phyloP scores from a whole-genome alignment of 2,797 vertebrate species.

The Hylomyscus alleni region DNA sequence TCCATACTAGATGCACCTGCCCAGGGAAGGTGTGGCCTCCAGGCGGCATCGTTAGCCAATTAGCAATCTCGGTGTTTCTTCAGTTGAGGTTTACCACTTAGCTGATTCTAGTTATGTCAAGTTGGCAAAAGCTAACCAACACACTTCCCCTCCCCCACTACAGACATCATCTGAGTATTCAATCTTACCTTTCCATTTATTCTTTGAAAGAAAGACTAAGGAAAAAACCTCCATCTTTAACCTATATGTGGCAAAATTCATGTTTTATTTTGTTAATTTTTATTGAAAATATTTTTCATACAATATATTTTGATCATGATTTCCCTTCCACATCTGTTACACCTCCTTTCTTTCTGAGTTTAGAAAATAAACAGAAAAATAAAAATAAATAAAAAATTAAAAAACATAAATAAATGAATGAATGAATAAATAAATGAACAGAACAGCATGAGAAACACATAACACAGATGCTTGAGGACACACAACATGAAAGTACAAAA shows the following conservation, averaged over 20 bases:
- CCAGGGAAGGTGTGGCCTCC: background rate
- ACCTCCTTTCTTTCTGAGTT: background rate
- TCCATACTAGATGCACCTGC: background rate
- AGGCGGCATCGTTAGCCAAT: background rate
- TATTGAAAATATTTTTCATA: background rate
- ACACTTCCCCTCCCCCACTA: background rate
- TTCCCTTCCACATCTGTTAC: background rate
- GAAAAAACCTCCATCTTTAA: background rate
- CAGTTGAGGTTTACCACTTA: background rate
- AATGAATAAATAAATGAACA: too few relatives aligned
- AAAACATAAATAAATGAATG: background rate
- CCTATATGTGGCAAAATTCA: slow-evolving; percentile 16
- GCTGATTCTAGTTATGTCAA: background rate
- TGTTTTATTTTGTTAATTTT: background rate
- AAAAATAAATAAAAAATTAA: background rate
- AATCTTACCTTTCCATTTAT: background rate
- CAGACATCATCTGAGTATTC: background rate
- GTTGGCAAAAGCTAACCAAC: background rate
- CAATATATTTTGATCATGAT: background rate
- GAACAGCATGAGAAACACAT: background rate
- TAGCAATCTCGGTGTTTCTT: too few relatives aligned
- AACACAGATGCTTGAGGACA: background rate
- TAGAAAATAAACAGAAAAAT: background rate
- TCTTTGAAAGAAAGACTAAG: slow-evolving; percentile 38
- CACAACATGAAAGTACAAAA: background rate